These are phyloP conservation scores for Oligia latruncula DNA, from an alignment of 2,888 invertebrate genomes.

Conservation along the genomic window DNA sequence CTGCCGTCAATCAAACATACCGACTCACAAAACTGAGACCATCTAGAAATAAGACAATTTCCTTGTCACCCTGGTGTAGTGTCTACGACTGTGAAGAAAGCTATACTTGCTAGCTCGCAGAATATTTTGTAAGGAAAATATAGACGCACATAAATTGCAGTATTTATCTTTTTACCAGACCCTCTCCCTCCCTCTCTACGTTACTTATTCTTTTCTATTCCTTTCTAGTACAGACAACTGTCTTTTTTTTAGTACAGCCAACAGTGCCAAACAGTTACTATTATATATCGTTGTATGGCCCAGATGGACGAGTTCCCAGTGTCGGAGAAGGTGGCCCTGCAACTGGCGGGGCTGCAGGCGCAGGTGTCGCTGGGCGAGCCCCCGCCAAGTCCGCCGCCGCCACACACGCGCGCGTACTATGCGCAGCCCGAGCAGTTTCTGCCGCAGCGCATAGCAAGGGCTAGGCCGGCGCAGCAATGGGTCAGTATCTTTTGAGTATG, in stretches of 20 bases:
- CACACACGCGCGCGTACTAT: constrained; percentile 95
- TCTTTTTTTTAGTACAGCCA: background rate
- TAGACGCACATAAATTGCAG: too few species aligned
- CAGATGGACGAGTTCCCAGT: constrained; percentile 98
- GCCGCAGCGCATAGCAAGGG: constrained; percentile 94
- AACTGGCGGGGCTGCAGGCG: constrained; percentile 97
- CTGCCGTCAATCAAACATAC: too few species aligned
- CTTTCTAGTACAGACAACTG: too few species aligned
- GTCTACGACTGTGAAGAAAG: too few species aligned
- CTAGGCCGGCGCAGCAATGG: constrained; percentile 95
- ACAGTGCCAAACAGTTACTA: constrained; percentile 39
- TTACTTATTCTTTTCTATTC: too few species aligned
- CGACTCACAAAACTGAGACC: too few species aligned
- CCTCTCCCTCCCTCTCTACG: too few species aligned
- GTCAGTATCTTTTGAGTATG: constrained; percentile 75
- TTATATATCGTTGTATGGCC: constrained; percentile 32
- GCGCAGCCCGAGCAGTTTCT: constrained; percentile 97
- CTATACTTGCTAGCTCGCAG: too few species aligned
- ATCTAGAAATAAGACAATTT: too few species aligned
- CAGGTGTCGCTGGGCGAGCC: constrained; percentile 98
- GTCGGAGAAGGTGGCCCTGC: constrained; percentile 97
- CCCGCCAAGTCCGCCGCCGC: constrained; percentile 92
- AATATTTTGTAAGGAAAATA: too few species aligned
- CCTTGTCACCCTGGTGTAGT: too few species aligned
- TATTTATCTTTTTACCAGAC: too few species aligned